phyloP scores from a whole-genome alignment of 2,113 vertebrate species.

The Rhinoptilus africanus region DNA sequence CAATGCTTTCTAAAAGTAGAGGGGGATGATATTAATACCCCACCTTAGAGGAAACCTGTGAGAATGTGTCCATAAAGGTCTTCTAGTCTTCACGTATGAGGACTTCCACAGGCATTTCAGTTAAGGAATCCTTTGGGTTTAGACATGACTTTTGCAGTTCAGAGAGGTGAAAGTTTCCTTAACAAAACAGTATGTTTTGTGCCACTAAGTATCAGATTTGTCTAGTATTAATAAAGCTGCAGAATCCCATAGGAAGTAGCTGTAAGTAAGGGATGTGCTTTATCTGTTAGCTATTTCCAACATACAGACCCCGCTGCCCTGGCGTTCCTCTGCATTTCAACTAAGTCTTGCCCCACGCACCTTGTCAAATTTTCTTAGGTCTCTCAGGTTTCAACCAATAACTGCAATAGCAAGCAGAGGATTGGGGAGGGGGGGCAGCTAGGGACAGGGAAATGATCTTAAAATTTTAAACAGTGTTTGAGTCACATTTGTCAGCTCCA shows the following conservation, averaged over 20 bases:
- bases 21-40: neutral
- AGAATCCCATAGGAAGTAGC: neutral
- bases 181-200: neutral
- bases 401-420: neutral
- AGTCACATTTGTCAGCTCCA: neutral
- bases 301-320: rapidly evolving
- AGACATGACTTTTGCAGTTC: neutral
- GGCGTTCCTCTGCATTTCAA: neutral
- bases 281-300: neutral
- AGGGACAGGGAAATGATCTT: neutral
- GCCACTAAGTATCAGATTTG: neutral
- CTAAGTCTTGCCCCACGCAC: neutral
- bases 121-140: neutral
- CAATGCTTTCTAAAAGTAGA: neutral
- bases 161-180: neutral
- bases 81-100: neutral
- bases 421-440: neutral
- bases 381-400: neutral
- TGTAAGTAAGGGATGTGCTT: neutral
- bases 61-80: neutral
- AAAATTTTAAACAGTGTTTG: neutral
- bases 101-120: neutral
- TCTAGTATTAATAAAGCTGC: neutral
- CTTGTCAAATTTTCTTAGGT: neutral
- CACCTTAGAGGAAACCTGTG: neutral